Base-by-base conservation (phyloP, 2,888 invertebrate species). In the Athalia rosae region DNA sequence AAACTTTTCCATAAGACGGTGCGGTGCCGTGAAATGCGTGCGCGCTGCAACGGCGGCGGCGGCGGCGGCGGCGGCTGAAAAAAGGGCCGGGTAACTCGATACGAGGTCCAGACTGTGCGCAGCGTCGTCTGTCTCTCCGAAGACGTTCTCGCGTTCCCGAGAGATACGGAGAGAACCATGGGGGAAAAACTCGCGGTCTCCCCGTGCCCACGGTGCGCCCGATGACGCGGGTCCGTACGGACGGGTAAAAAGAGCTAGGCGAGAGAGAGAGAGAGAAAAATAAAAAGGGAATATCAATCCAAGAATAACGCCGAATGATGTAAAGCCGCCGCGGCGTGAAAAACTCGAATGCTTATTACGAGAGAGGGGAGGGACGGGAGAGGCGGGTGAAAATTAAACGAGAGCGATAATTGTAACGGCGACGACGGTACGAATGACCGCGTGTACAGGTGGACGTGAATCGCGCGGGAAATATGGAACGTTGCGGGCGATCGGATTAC, bases 41-140 rank as follows among this genome's bases (percentile, higher is more conserved):
- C 15, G 28, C 48, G 28, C 64, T 64, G 15, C 47, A 64, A 5
- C 64, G 45, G 64, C 41, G n/a, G n/a, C n/a, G n/a, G 9, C 6
- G n/a, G n/a, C n/a, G n/a, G n/a, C 61, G 15, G 15, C 43, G 43
- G 62, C 8, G 45, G 58, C 43, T 71, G 56, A 63, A 43, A 64
- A 64, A 71, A 67, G 53, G 71, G 58, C 13, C 28, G 13, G 4
- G 71, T 71, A 71, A 71, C 41, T 45, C 15, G 71, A 71, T 45
- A 6, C 71, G 45, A 13, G 45, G 58, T 71, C 45, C 56, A 58
- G 56, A 58, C 67, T 9, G 43, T n/a, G 59, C 11, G 3, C 53
- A 53, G n/a, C 53, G n/a, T 53, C 59, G 53, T 67, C n/a, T 67
- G 67, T 67, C 67, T 63, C 45, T 67, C 67, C 7, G 13, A 67